Evolutionary conservation across 1,140 invertebrate species (phyloP), one percentile per base, ranked within the genome.

Genomic region (Philopotamus ludificatus): DNA sequence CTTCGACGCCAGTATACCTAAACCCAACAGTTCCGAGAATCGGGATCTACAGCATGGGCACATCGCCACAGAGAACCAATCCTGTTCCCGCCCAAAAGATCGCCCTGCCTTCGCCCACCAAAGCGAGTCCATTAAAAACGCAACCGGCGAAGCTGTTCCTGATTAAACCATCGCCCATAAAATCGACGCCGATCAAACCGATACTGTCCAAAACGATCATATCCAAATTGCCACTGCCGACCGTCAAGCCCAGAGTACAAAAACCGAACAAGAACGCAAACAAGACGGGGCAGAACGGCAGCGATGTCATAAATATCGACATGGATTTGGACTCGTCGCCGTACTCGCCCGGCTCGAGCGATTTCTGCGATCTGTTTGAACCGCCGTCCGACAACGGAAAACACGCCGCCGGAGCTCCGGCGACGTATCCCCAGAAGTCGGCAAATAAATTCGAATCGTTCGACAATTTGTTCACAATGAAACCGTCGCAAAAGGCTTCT

Each of bases 281-380:
- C 15, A 63, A 66, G 34, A 34, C 47, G 8, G 76, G 76, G 10
- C 78, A 82, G 26, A 81, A 81, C 44, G 80, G 79, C 1, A 79
- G 74, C 53, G 81, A 82, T 9, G 63, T 57, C 62, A 79, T 74
- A 51, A 81, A 81, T 60, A 74, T 87, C 25, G 88, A 89, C 70
- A 87, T 86, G 82, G 91, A 89, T 34, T 88, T 81, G 71, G 87
- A 90, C 53, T 93, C 91, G 9, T 93, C 91, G 9, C 92, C 92
- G 0, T 93, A 93, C 77, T 93, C 90, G 20, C 91, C 91, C 0
- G 91, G 89, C 21, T 91, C 89, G 1, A 89, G 86, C 66, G 87
- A 93, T 72, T 92, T 90, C 71, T 89, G 92, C 72, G 92, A 93
- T 74, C 81, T 93, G 34, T 93, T 93, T 78, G 90, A 92, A 77